Conservation (phyloP, 2,797 vertebrate species). For the Sebastes umbrosus region DNA sequence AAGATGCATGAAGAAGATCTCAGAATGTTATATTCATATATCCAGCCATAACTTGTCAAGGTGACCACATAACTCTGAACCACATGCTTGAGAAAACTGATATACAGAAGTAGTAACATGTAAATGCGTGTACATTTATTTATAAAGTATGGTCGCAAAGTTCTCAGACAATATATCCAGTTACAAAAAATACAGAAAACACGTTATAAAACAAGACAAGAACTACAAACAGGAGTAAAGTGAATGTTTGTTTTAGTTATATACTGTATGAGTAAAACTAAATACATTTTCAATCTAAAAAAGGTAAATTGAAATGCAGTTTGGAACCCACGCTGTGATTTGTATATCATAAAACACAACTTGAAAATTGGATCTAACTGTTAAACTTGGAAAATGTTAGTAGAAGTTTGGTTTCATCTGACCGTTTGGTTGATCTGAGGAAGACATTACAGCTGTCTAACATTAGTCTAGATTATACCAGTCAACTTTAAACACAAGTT, state of each 20-base stretch:
- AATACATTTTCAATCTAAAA: background rate
- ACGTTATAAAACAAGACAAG: background rate
- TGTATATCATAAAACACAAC: background rate
- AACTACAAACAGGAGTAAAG: background rate
- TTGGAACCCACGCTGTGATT: background rate
- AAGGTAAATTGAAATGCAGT: background rate
- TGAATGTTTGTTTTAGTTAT: background rate
- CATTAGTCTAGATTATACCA: background rate
- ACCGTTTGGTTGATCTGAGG: background rate
- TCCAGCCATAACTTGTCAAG: conserved; percentile 42
- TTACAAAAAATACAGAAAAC: background rate
- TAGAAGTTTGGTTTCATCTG: background rate
- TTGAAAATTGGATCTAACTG: background rate
- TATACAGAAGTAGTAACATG: background rate
- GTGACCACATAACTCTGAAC: conserved; percentile 24
- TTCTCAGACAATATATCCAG: background rate
- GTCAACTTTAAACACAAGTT: background rate
- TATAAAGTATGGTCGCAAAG: background rate
- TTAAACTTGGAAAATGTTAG: background rate
- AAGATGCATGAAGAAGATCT: conserved; percentile 73
- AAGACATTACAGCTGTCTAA: background rate
- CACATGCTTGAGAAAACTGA: conserved; percentile 63
- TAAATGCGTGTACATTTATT: background rate
- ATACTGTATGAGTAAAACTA: background rate
- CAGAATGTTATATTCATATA: conserved; percentile 57